Base-by-base conservation (phyloP, 2,797 vertebrate genomes). In the Melanotaenia parkinsoni region DNA sequence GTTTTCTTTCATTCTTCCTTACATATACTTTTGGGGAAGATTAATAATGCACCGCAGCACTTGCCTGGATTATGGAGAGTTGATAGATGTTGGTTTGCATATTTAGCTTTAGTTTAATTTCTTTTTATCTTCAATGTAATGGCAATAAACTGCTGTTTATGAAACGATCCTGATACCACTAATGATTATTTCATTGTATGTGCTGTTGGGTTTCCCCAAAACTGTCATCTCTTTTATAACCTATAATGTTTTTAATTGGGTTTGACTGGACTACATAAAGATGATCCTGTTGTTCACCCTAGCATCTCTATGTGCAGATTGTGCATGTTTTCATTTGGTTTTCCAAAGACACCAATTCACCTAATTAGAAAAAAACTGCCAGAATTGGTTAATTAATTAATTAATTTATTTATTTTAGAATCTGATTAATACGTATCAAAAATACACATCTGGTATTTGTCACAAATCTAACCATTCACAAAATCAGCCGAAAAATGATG, bases 21-120 rank as follows among this genome's bases (percentile, higher is more conserved):
- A 4, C 58, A 58, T 53, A 70, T 58, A 59, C 63, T 77, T 28
- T 10, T 16, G 14, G 37, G 24, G 12, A 53, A 22, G 64, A 67
- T 70, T 62, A 40, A 68, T 80, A 58, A 66, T 69, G 30, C 65
- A 58, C 13, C 40, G 35, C 28, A 51, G 30, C 35, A 7, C 63
- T 54, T 18, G 11, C 30, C 32, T 24, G 3, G 63, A 58, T 69
- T 79, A 67, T 63, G 66, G 33, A 56, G 40, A 60, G 47, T 65
- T 16, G 58, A 58, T 30, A 47, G 43, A 20, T 67, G 72, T 68
- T 47, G 20, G 4, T 58, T 69, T 35, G 26, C 38, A 58, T 32
- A 24, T 58, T 50, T n/a, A 66, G 53, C 20, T 63, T 56, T 24
- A 28, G 33, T 38, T 45, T 37, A n/a, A 2, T 30, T 47, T 22